Base-by-base conservation (phyloP, 2,797 vertebrate genomes). In the Acanthiza pusilla region DNA sequence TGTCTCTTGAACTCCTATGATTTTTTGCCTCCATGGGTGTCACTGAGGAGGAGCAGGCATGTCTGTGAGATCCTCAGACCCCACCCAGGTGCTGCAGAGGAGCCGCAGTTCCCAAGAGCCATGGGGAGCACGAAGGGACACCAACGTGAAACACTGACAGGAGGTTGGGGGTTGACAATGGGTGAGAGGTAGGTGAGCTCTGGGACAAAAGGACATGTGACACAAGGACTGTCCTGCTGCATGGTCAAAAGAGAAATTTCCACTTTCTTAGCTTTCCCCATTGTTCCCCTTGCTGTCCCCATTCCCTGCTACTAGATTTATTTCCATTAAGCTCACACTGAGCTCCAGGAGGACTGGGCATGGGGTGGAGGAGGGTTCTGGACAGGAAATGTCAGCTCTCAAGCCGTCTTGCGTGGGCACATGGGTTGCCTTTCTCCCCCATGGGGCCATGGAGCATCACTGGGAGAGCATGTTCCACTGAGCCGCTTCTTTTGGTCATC, bases 251-350 rank as follows among this genome's bases (percentile, higher is more conserved):
- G 7, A 12, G 13, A 79, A 43, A 34, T 16, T 73, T 62, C 36
- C 17, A 4, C 27, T 36, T 55, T 38, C 32, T 13, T n/a, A 43
- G 3, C 19, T 62, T 12, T 62, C 71, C n/a, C n/a, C n/a, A n/a
- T n/a, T 85, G 9, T 20, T 51, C 2, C 2, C 0, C 8, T 78
- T 3, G 1, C 23, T 72, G 15, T 75, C 8, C 15, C n/a, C 0
- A 0, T 42, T 8, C 5, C 5, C 17, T 72, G 29, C 12, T 4
- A 4, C 12, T 42, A 32, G 2, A 62, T 54, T 58, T 70, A 58
- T 79, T 82, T 79, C 30, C 30, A 29, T 19, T 34, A 54, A 73
- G 15, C 3, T 83, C 36, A 47, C 3, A 13, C 4, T 75, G 60
- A 58, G 19, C 27, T 82, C 53, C 71, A 62, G n/a, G 2, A 58